These are phyloP conservation scores for Mionectes olivaceus DNA, from an alignment of 2,797 vertebrate species.

Conservation along the genomic window DNA sequence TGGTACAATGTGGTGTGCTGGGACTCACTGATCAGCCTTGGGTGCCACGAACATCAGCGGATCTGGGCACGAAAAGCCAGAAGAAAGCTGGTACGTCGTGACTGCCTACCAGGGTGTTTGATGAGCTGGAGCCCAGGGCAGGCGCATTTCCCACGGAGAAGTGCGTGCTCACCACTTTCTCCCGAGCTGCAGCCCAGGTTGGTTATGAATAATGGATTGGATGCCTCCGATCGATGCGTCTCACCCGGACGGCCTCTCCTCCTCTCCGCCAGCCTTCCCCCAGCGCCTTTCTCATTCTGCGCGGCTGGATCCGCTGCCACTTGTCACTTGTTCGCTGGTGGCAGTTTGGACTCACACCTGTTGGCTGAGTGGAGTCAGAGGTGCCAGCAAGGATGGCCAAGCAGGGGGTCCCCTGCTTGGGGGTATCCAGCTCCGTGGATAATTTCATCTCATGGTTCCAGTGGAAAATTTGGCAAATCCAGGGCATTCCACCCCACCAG, in stretches of 20 bases:
- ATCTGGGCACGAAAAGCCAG: neutral
- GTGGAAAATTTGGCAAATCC: neutral
- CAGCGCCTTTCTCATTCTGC: neutral
- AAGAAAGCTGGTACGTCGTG: neutral
- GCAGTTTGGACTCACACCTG: neutral
- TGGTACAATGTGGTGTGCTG: accelerated
- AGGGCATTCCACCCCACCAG: neutral
- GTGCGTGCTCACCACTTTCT: neutral
- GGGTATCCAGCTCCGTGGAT: accelerated
- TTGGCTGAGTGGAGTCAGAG: neutral
- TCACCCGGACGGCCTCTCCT: accelerated
- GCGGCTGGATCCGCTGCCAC: accelerated
- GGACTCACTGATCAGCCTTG: neutral
- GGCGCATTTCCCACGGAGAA: neutral
- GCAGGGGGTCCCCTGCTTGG: no score
- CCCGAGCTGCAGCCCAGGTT: constrained; percentile 11
- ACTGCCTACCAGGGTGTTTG: neutral
- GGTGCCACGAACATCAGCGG: neutral
- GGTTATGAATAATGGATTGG: constrained; percentile 41
- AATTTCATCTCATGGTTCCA: neutral
- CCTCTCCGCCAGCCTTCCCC: neutral
- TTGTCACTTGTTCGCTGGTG: neutral
- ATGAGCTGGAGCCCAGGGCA: neutral
- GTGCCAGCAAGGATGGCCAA: accelerated
- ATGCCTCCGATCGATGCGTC: neutral